These are phyloP conservation scores for Tolmerus cingulatus DNA, from an alignment of 2,888 invertebrate genomes.

Conservation along the genomic window DNA sequence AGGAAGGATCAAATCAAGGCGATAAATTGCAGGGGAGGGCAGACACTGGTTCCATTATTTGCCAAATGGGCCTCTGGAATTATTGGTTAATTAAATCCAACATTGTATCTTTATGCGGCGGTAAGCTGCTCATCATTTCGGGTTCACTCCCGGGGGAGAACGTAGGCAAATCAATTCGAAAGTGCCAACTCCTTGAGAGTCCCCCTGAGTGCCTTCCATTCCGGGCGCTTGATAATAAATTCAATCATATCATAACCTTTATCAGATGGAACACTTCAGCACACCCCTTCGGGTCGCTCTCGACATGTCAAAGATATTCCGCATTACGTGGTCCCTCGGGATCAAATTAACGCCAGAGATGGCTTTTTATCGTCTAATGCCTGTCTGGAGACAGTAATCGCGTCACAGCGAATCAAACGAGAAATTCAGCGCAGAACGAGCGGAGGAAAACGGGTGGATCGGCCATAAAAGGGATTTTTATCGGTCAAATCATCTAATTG, in stretches of 20 bases:
- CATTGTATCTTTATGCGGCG: neutral
- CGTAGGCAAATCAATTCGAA: constrained; percentile 15
- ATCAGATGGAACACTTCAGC: constrained; percentile 35
- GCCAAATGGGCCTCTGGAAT: neutral
- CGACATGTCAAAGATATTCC: constrained; percentile 29
- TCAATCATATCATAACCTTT: constrained; percentile 41
- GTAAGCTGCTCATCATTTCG: neutral
- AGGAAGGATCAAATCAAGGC: constrained; percentile 21
- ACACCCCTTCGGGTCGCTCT: neutral
- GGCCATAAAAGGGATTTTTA: neutral
- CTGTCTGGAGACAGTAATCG: constrained; percentile 39
- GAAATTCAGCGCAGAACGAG: constrained; percentile 2
- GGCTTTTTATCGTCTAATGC: constrained; percentile 51
- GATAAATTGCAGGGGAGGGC: constrained; percentile 1
- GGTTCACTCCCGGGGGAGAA: neutral
- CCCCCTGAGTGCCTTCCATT: constrained; percentile 12
- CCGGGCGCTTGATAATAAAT: constrained; percentile 8
- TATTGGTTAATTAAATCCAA: constrained; percentile 15
- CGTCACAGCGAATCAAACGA: constrained; percentile 43
- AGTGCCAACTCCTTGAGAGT: neutral
- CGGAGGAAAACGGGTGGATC: neutral
- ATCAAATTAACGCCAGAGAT: constrained; percentile 53
- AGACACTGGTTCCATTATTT: neutral
- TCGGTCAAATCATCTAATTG: constrained; percentile 2
- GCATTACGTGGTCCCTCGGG: constrained; percentile 49